These are phyloP conservation scores for Elgaria multicarinata DNA, from an alignment of 2,113 vertebrate genomes.

Conservation along the genomic window DNA sequence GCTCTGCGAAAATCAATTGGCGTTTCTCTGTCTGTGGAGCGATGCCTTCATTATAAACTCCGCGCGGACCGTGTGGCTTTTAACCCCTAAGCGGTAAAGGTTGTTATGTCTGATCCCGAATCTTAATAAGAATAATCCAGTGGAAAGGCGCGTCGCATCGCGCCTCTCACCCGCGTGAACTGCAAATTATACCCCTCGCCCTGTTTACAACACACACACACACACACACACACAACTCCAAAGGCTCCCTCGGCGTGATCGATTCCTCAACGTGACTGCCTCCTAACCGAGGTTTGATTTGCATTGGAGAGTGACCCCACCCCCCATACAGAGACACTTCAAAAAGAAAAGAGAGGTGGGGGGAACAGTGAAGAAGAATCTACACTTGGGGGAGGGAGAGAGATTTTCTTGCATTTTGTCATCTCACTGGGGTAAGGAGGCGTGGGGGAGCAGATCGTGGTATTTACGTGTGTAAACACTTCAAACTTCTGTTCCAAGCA, in stretches of 20 bases:
- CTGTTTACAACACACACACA: slow-evolving; percentile 86
- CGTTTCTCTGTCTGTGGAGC: neutral
- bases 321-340: slow-evolving; percentile 28
- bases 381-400: neutral
- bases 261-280: slow-evolving; percentile 77
- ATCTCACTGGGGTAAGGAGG: neutral
- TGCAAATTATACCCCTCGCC: slow-evolving; percentile 81
- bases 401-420: slow-evolving; percentile 55
- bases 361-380: slow-evolving; percentile 14
- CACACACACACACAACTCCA: slow-evolving; percentile 47
- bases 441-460: slow-evolving; percentile 24
- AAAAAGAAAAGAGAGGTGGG: slow-evolving; percentile 7
- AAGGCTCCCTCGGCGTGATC: slow-evolving; percentile 84
- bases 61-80: slow-evolving; percentile 36
- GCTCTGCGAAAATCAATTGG: neutral
- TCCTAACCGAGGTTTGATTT: slow-evolving; percentile 51
- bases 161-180: slow-evolving; percentile 82
- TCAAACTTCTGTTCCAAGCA: slow-evolving; percentile 72
- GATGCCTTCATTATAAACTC: neutral
- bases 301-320: slow-evolving; percentile 58
- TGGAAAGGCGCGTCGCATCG: slow-evolving; percentile 67
- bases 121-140: slow-evolving; percentile 54
- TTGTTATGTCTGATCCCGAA: slow-evolving; percentile 65
- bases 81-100: slow-evolving; percentile 66
- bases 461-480: slow-evolving; percentile 67